Evolutionary conservation across 2,797 vertebrate species (phyloP).

Genomic region (Sciurus vulgaris): DNA sequence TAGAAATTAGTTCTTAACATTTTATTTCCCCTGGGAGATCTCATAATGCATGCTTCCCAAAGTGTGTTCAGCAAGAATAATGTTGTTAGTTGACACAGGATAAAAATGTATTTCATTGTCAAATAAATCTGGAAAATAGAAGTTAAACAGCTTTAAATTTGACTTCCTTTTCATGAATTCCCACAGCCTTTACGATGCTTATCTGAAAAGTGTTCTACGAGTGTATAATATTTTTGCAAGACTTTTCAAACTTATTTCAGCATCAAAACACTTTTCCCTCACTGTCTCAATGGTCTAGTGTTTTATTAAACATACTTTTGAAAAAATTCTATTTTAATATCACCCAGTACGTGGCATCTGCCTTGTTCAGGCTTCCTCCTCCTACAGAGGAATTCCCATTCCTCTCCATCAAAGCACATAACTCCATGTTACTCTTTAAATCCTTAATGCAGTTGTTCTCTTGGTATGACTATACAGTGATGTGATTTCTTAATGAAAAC

Average conservation of each 20-base stretch:
- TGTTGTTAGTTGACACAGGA: background rate
- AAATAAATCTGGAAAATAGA: conserved; percentile 32
- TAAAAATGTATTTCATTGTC: background rate
- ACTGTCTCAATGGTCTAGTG: background rate
- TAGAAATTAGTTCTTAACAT: background rate
- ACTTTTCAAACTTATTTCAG: conserved; percentile 14
- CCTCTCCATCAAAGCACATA: background rate
- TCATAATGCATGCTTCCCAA: background rate
- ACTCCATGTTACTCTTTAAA: background rate
- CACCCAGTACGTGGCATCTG: background rate
- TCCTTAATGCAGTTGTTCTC: background rate
- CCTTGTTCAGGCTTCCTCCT: background rate
- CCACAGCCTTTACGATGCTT: background rate
- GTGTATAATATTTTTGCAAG: background rate
- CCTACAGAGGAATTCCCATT: background rate
- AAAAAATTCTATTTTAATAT: conserved; percentile 3
- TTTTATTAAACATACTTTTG: background rate
- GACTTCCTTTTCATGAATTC: background rate
- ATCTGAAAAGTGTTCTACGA: background rate
- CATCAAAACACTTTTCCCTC: background rate
- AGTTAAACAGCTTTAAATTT: background rate
- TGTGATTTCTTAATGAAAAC: background rate
- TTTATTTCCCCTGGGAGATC: background rate
- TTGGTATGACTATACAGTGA: background rate
- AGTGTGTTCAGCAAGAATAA: background rate